These are phyloP conservation scores for Holotrichia oblita DNA, from an alignment of 1,140 invertebrate species.

Conservation along the genomic window DNA sequence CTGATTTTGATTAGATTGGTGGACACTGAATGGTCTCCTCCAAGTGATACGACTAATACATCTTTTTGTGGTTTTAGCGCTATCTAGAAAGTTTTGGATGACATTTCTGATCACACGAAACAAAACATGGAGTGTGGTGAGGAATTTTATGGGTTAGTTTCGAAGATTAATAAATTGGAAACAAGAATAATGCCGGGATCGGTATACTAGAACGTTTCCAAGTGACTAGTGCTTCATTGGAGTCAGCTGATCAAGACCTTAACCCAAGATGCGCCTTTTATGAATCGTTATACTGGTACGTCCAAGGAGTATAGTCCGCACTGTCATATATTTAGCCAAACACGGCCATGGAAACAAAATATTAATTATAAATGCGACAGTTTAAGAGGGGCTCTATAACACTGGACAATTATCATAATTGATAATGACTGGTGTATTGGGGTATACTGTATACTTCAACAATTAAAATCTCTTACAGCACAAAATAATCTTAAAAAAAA, in stretches of 20 bases:
- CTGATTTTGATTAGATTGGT: too few species aligned
- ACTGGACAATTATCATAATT: slow-evolving; percentile 49
- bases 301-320: slow-evolving; percentile 47
- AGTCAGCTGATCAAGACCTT: slow-evolving; percentile 45
- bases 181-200: neutral
- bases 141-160: too few species aligned
- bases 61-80: too few species aligned
- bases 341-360: too few species aligned
- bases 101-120: too few species aligned
- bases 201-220: slow-evolving; percentile 46
- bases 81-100: too few species aligned
- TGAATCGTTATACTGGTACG: slow-evolving; percentile 43
- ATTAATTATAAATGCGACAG: too few species aligned
- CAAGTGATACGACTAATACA: too few species aligned
- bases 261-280: slow-evolving; percentile 45
- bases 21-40: too few species aligned
- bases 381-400: too few species aligned
- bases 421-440: slow-evolving; percentile 50
- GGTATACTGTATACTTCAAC: slow-evolving; percentile 49
- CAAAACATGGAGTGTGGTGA: too few species aligned
- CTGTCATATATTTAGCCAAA: slow-evolving; percentile 47
- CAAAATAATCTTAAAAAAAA: slow-evolving; percentile 52
- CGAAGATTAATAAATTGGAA: too few species aligned
- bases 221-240: slow-evolving; percentile 42
- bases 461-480: slow-evolving; percentile 51